Conservation (phyloP, 1,140 invertebrate genomes). For the Bathynomus jamesi region DNA sequence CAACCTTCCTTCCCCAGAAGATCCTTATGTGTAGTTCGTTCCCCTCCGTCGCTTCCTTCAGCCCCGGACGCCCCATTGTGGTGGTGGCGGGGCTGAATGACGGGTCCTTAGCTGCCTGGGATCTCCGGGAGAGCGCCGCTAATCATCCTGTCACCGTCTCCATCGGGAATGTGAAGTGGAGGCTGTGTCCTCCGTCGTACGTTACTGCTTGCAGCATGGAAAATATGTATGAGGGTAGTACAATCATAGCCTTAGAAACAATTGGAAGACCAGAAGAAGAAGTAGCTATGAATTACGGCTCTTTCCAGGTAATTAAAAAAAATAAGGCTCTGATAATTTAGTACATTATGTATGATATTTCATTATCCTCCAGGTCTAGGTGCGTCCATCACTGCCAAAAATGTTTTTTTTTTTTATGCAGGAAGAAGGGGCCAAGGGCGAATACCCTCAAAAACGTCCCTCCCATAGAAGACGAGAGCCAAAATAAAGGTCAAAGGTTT, state of each 20-base stretch:
- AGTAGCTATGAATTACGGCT: constrained; percentile 12
- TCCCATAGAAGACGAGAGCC: too few relatives aligned
- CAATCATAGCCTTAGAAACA: constrained; percentile 18
- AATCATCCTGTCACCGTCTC: constrained; percentile 45
- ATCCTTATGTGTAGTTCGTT: constrained; percentile 49
- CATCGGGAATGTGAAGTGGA: constrained; percentile 20
- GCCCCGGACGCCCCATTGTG: constrained; percentile 49
- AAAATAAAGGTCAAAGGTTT: too few relatives aligned
- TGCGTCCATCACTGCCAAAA: too few relatives aligned
- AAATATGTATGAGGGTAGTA: constrained; percentile 14
- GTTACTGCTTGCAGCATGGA: constrained; percentile 17
- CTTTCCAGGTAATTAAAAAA: constrained; percentile 27
- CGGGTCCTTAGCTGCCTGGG: constrained; percentile 57
- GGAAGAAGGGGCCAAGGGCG: too few relatives aligned
- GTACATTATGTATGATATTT: too few relatives aligned
- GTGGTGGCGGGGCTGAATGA: constrained; percentile 62
- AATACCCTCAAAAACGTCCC: too few relatives aligned
- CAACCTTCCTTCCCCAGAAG: constrained; percentile 56
- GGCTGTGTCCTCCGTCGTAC: constrained; percentile 28
- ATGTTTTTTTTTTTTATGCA: too few relatives aligned
- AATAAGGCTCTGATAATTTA: too few relatives aligned
- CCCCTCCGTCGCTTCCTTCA: constrained; percentile 55
- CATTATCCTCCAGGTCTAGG: too few relatives aligned
- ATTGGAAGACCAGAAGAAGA: constrained; percentile 15
- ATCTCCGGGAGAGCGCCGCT: constrained; percentile 47